Conservation (phyloP, 2,888 invertebrate genomes). For the Salpingus planirostris region DNA sequence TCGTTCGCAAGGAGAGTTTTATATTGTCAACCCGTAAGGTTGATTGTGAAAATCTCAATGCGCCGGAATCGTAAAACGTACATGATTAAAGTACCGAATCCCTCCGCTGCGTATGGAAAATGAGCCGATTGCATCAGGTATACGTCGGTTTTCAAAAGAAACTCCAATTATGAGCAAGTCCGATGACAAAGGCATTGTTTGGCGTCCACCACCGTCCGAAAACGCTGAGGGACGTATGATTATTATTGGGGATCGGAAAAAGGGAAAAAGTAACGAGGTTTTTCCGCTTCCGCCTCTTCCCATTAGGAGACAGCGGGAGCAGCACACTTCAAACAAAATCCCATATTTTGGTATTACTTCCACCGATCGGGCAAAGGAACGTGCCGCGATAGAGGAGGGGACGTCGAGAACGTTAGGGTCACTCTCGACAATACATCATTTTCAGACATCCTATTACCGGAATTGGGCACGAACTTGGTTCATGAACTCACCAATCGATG, state of each 20-base stretch:
- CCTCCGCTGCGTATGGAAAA: no score
- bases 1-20: constrained; percentile 16
- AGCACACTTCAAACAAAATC: constrained; percentile 15
- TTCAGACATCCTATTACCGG: constrained; percentile 39
- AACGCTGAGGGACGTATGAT: no score
- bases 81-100: no score
- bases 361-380: constrained; percentile 24
- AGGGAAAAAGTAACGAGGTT: constrained; percentile 5
- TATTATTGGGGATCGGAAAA: no score
- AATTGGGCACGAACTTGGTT: constrained; percentile 23
- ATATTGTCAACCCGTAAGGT: constrained; percentile 25
- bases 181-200: no score
- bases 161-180: no score
- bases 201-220: no score
- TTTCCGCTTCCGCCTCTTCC: constrained; percentile 18
- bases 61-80: no score
- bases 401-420: constrained; percentile 24
- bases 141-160: no score
- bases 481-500: constrained; percentile 26
- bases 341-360: constrained; percentile 30
- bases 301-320: constrained; percentile 1
- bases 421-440: constrained; percentile 36
- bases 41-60: no score
- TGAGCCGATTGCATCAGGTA: no score
- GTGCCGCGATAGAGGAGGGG: constrained; percentile 4